Base-by-base conservation (phyloP, 2,888 invertebrate species). In the Monochamus alternatus region DNA sequence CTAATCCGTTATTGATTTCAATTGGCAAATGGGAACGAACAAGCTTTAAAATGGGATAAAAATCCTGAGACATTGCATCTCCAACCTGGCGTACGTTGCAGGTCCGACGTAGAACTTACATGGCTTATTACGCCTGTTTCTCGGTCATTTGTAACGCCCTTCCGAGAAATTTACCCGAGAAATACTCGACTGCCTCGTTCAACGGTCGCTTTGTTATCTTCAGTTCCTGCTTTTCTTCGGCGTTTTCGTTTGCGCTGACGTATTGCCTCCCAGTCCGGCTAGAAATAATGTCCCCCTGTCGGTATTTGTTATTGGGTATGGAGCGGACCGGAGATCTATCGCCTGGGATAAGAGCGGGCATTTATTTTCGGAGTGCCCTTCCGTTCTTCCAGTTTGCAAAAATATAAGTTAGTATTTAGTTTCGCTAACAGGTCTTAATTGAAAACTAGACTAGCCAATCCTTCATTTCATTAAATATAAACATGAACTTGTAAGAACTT, bases 191-290 rank as follows among this genome's bases (percentile, higher is more conserved):
- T 52, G 32, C 66, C 12, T 52, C 66, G 66, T 66, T 66, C 52
- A 66, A 38, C 66, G 51, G 51, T 31, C 66, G 64, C 64, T 47
- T 47, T 52, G 66, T 66, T 66, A 52, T 66, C 66, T 66, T 66
- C 66, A 66, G 51, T 55, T 66, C 66, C 66, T 66, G 38, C 52
- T 47, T 55, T 66, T 63, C 63, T 63, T 63, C 63, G 22, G 44
- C 63, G 63, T 63, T 63, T 66, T 66, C 51, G 66, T 51, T 66
- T 52, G n/a, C 66, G 7, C 32, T 66, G 52, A 66, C 66, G 66
- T 66, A 66, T 66, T 52, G 52, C 32, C n/a, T 52, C 52, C 31
- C 52, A 51, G 38, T 30, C 52, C 64, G 14, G 7, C 12, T 52
- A 30, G 31, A 66, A 66, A 66, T 66, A 66, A 52, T 51, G 51